A percentile compares a stretch with the other conserved stretches of the same genome.
Evolutionary conservation across 2,797 vertebrate species (phyloP).

Genomic region (Aulostomus chinensis): DNA sequence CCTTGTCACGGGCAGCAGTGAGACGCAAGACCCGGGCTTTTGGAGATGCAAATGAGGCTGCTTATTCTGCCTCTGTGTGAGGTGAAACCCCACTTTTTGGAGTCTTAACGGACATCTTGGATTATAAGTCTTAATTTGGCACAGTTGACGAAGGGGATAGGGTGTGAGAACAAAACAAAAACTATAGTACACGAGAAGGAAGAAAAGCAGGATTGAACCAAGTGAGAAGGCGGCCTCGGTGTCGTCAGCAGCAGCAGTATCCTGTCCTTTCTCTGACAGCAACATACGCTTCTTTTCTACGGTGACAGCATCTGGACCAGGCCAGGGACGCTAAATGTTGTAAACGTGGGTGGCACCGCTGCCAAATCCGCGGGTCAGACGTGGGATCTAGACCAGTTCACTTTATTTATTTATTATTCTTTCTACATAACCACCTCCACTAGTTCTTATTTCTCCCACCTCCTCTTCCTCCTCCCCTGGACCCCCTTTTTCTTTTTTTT

Average conservation of each 20-base stretch:
- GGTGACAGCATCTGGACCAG: slow-evolving; percentile 45
- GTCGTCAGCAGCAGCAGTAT: slow-evolving; percentile 73
- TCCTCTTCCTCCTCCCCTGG: slow-evolving; percentile 69
- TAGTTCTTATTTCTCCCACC: slow-evolving; percentile 28
- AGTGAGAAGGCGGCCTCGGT: slow-evolving; percentile 68
- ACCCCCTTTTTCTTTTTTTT: slow-evolving; percentile 51
- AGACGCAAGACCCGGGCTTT: slow-evolving; percentile 76
- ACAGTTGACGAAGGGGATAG: slow-evolving; percentile 6
- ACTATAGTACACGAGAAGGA: slow-evolving; percentile 28
- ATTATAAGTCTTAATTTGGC: slow-evolving; percentile 39
- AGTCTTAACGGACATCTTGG: slow-evolving; percentile 44
- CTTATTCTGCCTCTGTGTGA: slow-evolving; percentile 50
- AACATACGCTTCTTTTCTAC: slow-evolving; percentile 70
- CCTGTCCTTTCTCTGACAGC: slow-evolving; percentile 69
- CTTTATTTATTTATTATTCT: slow-evolving; percentile 63
- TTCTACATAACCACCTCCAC: slow-evolving; percentile 35
- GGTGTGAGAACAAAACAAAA: not conserved
- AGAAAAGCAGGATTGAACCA: slow-evolving; percentile 56
- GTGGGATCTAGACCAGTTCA: slow-evolving; percentile 62
- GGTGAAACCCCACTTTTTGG: slow-evolving; percentile 48
- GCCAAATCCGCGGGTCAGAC: slow-evolving; percentile 67
- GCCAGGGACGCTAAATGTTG: slow-evolving; percentile 34
- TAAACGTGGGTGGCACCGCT: slow-evolving; percentile 61
- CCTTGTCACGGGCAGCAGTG: slow-evolving; percentile 72
- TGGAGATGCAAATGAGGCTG: slow-evolving; percentile 67